Evolutionary conservation across 2,888 invertebrate genomes (phyloP).

Genomic region (Bhutanitis thaidina): DNA sequence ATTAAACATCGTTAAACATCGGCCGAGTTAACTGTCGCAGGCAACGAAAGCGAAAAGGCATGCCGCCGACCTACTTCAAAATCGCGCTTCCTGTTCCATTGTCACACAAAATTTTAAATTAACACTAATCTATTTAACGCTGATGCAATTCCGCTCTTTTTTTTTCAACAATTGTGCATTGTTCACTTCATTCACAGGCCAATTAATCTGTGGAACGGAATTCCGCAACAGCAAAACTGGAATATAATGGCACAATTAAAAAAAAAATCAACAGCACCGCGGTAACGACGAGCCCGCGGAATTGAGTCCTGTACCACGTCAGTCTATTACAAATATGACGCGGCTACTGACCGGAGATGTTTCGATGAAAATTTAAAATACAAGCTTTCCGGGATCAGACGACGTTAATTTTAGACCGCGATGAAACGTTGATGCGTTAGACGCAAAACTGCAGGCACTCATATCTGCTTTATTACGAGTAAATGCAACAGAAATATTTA

Average conservation of each 20-base stretch:
- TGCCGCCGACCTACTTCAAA: neutral
- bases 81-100: neutral
- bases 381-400: conserved; percentile 8
- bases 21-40: neutral
- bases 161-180: conserved; percentile 15
- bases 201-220: conserved; percentile 5
- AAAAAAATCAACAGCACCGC: conserved; percentile 50
- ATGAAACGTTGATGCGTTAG: conserved; percentile 41
- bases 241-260: conserved; percentile 3
- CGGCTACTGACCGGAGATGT: conserved; percentile 62
- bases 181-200: conserved; percentile 4
- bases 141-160: neutral
- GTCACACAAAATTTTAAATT: conserved; percentile 1
- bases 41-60: neutral
- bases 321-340: conserved; percentile 48
- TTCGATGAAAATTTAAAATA: conserved; percentile 19
- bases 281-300: conserved; percentile 45
- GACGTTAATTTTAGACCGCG: conserved; percentile 26
- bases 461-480: conserved; percentile 5
- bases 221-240: neutral
- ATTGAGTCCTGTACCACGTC: conserved; percentile 60
- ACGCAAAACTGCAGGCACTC: conserved; percentile 32
- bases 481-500: neutral
- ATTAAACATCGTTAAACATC: no score
- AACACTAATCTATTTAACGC: conserved; percentile 12